Evolutionary conservation across 2,888 invertebrate species (phyloP), one percentile per base, ranked within the genome.

Genomic region (Drosophila nr. fundita): DNA sequence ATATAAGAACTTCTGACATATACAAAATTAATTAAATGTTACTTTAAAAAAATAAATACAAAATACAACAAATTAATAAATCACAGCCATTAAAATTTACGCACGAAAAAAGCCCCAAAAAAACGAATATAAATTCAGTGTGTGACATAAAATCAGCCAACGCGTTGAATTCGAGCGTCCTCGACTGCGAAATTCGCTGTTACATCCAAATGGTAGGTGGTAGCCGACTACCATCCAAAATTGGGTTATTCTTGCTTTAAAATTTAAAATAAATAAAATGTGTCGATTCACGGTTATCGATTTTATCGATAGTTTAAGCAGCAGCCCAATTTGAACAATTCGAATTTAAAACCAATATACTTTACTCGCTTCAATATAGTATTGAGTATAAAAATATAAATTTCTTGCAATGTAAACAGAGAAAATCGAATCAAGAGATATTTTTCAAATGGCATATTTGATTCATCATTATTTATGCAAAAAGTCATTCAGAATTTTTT

Each of bases 121-220:
- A 38, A 10, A 21, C 50, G 15, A 60, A 50, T 49, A 49, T 21
- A 60, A 36, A 59, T 49, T n/a, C 48, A 15, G n/a, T n/a, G 21
- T n/a, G 15, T n/a, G 29, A 29, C 18, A 36, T 0, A 49, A 21
- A 42, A 40, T 21, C 30, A 42, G 42, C 11, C 5, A 2, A 21
- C 42, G 2, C 5, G 11, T 15, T 7, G 21, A 24, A 15, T 8
- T 15, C 24, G 4, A 8, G 8, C 0, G 45, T 45, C 4, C 2
- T 21, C 45, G 45, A 45, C 45, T 45, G 4, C 45, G 2, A 7
- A 45, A 45, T 45, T 45, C 45, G 7, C 45, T 13, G 13, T 42
- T 13, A 10, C 30, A 32, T 32, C 30, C 10, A 30, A 30, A 10
- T 30, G 3, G 30, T 30, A 30, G 30, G 0, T 30, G 30, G 30